Conservation (phyloP, 2,113 vertebrate genomes). For the Anolis sagrei region DNA sequence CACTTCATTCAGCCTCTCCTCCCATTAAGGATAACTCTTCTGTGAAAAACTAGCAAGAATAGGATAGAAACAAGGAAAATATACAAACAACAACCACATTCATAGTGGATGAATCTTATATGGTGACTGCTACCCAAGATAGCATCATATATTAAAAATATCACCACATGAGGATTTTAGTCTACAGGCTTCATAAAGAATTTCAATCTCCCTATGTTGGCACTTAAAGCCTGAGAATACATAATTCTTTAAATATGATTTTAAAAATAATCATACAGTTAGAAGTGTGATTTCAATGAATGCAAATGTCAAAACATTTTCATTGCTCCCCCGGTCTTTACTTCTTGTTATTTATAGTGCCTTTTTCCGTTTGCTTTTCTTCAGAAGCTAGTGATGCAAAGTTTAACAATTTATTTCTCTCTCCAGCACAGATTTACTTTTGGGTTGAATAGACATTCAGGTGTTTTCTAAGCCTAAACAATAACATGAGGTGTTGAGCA, state of each 20-base stretch:
- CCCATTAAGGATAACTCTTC: too few relatives aligned
- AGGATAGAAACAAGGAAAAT: too few relatives aligned
- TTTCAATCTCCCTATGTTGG: background rate
- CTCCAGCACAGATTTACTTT: background rate
- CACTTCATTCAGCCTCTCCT: too few relatives aligned
- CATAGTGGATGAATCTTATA: too few relatives aligned
- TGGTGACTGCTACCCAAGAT: too few relatives aligned
- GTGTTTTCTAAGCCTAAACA: too few relatives aligned
- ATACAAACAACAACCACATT: too few relatives aligned
- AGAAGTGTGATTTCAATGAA: background rate
- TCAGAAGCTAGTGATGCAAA: background rate
- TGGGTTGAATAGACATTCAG: background rate
- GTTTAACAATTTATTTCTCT: background rate
- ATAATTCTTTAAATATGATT: background rate
- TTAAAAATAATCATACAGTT: background rate
- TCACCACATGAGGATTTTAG: too few relatives aligned
- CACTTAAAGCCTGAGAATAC: background rate
- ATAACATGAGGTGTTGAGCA: too few relatives aligned
- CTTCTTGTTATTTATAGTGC: background rate
- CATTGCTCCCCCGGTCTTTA: background rate
- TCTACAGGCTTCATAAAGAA: too few relatives aligned
- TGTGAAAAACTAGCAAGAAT: too few relatives aligned
- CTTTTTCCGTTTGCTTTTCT: background rate
- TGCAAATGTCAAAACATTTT: background rate
- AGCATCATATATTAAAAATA: too few relatives aligned